A percentile compares a stretch with the other conserved stretches of the same genome.
These are phyloP conservation scores for Ophioninae sp. DNA, from an alignment of 2,888 invertebrate genomes.

Conservation along the genomic window DNA sequence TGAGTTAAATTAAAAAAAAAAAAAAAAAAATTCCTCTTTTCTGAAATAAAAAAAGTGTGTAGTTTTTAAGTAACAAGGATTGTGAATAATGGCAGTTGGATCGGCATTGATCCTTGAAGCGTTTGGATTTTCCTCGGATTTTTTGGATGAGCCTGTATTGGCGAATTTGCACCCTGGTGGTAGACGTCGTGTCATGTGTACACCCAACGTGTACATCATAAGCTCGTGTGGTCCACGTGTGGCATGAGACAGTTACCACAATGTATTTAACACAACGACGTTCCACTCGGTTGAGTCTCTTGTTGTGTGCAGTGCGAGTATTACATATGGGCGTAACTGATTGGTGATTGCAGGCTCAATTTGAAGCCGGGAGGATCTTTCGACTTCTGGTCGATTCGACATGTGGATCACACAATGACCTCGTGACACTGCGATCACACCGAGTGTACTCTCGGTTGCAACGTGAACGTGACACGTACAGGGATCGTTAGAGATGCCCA, in stretches of 20 bases:
- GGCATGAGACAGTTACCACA: not conserved
- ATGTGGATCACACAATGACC: constrained; percentile 8
- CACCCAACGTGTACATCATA: not conserved
- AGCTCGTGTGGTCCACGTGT: not conserved
- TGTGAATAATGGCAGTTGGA: no score
- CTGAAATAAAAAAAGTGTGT: no score
- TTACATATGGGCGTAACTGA: not conserved
- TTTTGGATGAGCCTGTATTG: not conserved
- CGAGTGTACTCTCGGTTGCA: constrained; percentile 9
- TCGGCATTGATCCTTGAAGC: no score
- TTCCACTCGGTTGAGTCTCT: not conserved
- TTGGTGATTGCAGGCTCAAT: not conserved
- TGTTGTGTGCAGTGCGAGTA: not conserved
- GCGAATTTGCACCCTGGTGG: not conserved
- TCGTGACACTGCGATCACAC: not conserved
- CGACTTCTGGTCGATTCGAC: not conserved
- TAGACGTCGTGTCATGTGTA: not conserved
- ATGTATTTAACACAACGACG: not conserved
- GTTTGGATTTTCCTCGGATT: no score
- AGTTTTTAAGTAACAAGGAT: no score
- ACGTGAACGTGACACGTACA: not conserved
- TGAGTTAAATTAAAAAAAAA: no score
- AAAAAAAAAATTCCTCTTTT: no score
- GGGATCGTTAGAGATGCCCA: not conserved
- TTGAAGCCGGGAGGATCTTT: not conserved